These are phyloP conservation scores for Rhineura floridana DNA, from an alignment of 2,113 vertebrate species.

Conservation along the genomic window DNA sequence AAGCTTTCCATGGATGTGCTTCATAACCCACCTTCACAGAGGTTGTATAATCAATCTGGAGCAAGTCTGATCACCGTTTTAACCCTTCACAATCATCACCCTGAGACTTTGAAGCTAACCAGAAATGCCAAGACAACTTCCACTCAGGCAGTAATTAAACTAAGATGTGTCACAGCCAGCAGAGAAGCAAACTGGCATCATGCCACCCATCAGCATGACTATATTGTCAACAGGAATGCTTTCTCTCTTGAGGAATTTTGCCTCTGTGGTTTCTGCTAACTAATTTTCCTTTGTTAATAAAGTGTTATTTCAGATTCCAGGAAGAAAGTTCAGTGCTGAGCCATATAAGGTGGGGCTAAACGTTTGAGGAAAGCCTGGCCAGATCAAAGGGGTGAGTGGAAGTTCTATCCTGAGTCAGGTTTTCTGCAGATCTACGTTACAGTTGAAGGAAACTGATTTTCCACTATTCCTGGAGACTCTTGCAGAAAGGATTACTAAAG, in stretches of 20 bases:
- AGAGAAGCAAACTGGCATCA: neutral
- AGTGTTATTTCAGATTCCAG: neutral
- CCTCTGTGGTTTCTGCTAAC: slow-evolving; percentile 5
- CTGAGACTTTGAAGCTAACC: slow-evolving; percentile 11
- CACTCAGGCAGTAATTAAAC: slow-evolving; percentile 15
- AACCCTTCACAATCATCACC: neutral
- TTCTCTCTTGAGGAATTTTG: neutral
- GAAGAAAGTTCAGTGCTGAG: neutral
- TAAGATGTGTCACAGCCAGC: neutral
- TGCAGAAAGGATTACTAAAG: neutral
- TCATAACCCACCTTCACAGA: neutral
- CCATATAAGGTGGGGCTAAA: neutral
- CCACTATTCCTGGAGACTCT: neutral
- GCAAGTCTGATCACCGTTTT: neutral
- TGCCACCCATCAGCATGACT: slow-evolving; percentile 13
- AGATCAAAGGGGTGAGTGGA: neutral
- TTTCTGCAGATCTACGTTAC: neutral
- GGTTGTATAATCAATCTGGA: neutral
- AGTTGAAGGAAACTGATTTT: neutral
- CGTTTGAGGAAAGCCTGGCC: neutral
- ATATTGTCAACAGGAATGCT: neutral
- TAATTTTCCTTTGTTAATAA: neutral
- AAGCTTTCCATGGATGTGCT: neutral
- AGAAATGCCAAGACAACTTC: slow-evolving; percentile 23
- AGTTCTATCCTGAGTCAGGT: neutral